Conservation (phyloP, 1,140 invertebrate species). For the Polyergus mexicanus region DNA sequence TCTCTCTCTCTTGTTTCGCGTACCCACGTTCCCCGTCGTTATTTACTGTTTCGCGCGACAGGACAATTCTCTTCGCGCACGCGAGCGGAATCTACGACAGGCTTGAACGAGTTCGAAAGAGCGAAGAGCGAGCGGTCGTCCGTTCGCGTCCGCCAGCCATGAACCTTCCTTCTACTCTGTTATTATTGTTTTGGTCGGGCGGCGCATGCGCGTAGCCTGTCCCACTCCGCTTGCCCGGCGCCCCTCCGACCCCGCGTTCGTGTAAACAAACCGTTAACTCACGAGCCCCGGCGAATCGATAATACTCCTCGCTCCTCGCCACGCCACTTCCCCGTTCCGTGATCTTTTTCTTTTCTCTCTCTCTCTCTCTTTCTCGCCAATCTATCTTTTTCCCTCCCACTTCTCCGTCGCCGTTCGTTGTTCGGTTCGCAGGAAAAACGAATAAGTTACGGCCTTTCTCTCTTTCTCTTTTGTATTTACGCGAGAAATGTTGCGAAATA, state of each 20-base stretch:
- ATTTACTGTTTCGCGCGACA: not conserved
- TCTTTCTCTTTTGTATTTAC: not conserved
- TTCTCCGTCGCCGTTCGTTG: constrained; percentile 3
- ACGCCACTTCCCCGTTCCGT: constrained; percentile 67
- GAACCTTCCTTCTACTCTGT: constrained; percentile 85
- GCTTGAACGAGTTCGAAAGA: constrained; percentile 35
- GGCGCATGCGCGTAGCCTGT: constrained; percentile 81
- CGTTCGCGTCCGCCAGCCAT: constrained; percentile 78
- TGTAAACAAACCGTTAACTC: constrained; percentile 87
- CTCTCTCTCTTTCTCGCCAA: constrained; percentile 53
- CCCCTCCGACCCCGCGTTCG: constrained; percentile 44
- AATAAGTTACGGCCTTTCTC: too few species aligned
- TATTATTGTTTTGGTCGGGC: constrained; percentile 85
- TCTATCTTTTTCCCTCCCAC: constrained; percentile 35
- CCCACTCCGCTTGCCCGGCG: not conserved
- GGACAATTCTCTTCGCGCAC: not conserved
- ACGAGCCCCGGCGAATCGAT: constrained; percentile 83
- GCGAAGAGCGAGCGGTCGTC: constrained; percentile 59
- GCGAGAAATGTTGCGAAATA: not conserved
- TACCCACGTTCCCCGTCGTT: not conserved
- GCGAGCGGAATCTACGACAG: not conserved
- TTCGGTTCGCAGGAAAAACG: not conserved
- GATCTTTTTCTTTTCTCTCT: constrained; percentile 32
- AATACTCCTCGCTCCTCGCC: constrained; percentile 77
- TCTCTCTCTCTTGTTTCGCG: not conserved